Evolutionary conservation across 2,113 vertebrate species (phyloP).

Genomic region (Eolophus roseicapilla): DNA sequence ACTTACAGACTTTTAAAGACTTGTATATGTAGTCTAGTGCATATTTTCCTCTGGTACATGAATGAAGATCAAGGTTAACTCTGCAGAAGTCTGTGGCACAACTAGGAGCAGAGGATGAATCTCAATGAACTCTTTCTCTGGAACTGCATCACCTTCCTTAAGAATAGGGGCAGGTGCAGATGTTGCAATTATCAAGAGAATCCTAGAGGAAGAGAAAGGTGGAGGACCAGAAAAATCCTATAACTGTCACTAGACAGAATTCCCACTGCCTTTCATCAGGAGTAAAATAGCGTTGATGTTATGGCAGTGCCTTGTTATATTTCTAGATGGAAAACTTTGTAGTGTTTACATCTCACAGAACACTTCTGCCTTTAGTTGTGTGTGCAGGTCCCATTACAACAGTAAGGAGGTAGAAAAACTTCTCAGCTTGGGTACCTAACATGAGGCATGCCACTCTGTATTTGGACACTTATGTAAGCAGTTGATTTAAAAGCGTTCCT

Average conservation of each 20-base stretch:
- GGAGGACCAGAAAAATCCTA: not conserved
- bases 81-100: not conserved
- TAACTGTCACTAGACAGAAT: not conserved
- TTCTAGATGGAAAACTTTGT: not conserved
- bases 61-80: not conserved
- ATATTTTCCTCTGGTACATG: not conserved
- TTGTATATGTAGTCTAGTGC: not conserved
- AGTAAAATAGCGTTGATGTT: not conserved
- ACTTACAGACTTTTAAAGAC: not conserved
- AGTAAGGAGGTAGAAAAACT: not conserved
- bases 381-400: not conserved
- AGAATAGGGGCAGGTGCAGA: not conserved
- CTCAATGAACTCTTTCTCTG: not conserved
- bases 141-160: not conserved
- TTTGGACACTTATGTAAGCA: not conserved
- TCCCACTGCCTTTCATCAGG: not conserved
- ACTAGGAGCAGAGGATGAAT: not conserved
- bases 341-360: not conserved
- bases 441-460: fast-evolving
- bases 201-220: not conserved
- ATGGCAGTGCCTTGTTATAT: not conserved
- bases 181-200: not conserved
- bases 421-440: not conserved
- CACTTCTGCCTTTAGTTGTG: not conserved
- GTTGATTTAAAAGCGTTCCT: not conserved